Evolutionary conservation across 2,888 invertebrate species (phyloP).

Genomic region (Erannis defoliaria): DNA sequence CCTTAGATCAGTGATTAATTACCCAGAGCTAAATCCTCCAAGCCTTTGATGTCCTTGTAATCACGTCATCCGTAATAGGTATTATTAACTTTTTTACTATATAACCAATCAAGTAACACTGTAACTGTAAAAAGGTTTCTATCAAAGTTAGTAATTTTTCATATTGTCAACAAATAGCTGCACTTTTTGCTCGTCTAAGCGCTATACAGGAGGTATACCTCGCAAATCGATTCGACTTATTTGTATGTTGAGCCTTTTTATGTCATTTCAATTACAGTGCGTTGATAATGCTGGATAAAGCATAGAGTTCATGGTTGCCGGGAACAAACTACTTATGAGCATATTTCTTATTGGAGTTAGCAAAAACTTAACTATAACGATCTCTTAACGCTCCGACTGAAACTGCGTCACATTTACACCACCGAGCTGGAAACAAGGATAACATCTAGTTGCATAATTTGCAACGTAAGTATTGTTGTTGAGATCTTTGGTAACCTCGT

Average conservation of each 20-base stretch:
- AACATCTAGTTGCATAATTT: background rate
- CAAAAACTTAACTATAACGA: constrained; percentile 40
- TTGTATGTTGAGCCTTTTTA: background rate
- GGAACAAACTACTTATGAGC: constrained; percentile 7
- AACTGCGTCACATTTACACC: constrained; percentile 4
- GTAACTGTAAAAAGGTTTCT: background rate
- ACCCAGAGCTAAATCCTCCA: too few relatives aligned
- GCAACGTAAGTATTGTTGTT: too few relatives aligned
- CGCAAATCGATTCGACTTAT: background rate
- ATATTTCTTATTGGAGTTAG: constrained; percentile 16
- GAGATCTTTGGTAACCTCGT: background rate
- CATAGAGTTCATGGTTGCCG: constrained; percentile 26
- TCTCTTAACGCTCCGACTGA: background rate
- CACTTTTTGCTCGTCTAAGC: constrained; percentile 6
- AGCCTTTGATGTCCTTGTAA: too few relatives aligned
- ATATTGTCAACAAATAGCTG: background rate
- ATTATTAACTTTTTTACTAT: too few relatives aligned
- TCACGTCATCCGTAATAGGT: too few relatives aligned
- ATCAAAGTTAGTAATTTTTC: background rate
- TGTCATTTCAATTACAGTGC: constrained; percentile 12
- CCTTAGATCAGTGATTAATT: too few relatives aligned
- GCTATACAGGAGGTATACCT: constrained; percentile 5
- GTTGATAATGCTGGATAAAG: constrained; percentile 8
- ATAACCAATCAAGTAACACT: too few relatives aligned
- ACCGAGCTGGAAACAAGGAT: background rate